Conservation (phyloP, 2,113 vertebrate genomes). For the Phylloscopus trochilus region DNA sequence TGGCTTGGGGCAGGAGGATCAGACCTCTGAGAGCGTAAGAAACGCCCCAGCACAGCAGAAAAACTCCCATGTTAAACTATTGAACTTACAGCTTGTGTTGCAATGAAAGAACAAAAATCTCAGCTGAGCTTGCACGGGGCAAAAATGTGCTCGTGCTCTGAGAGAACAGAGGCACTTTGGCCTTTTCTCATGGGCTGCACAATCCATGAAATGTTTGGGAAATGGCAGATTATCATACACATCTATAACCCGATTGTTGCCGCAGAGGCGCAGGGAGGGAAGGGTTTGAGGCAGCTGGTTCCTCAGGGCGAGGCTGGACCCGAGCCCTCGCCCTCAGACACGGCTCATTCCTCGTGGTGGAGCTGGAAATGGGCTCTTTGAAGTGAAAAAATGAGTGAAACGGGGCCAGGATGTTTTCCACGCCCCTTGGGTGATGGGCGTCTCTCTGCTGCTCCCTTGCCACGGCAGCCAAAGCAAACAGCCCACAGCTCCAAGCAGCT, state of each 20-base stretch:
- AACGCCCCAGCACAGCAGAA: fast-evolving
- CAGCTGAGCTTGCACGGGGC: background rate
- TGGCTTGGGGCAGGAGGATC: background rate
- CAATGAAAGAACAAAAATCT: constrained; percentile 24
- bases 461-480: background rate
- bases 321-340: background rate
- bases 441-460: background rate
- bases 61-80: background rate
- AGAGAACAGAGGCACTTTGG: constrained; percentile 31
- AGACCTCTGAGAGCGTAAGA: background rate
- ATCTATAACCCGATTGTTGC: constrained; percentile 53
- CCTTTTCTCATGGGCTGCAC: constrained; percentile 30
- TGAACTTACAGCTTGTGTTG: background rate
- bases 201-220: constrained; percentile 53
- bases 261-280: fast-evolving
- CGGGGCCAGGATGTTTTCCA: background rate
- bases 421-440: fast-evolving
- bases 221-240: constrained; percentile 68
- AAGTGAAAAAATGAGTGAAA: background rate
- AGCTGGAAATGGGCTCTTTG: background rate
- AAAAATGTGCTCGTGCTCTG: background rate
- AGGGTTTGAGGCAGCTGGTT: background rate
- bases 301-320: background rate
- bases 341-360: background rate
- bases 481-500: background rate